Evolutionary conservation across 2,888 invertebrate species (phyloP), one percentile per base, ranked within the genome.

Genomic region (Erannis defoliaria): DNA sequence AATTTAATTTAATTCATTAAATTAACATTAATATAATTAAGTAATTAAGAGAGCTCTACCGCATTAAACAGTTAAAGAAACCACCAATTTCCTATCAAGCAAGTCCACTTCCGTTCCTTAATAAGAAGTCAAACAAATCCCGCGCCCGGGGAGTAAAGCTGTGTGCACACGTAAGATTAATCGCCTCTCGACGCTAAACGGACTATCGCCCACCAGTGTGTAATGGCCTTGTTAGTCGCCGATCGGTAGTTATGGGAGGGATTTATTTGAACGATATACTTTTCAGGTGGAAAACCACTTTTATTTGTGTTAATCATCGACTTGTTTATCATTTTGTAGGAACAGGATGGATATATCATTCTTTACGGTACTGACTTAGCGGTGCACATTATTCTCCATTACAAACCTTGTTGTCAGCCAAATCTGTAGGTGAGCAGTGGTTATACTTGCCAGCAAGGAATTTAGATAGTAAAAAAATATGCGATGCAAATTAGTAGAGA

Each of bases 101-200:
- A 42, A 54, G 31, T 12, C 31, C 26, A 45, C 50, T 51, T 46
- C 51, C 42, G 14, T 29, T 14, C 48, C 51, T 29, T 61, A 61
- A 57, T 62, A 40, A 23, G 56, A 63, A 67, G 64, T 69, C 46
- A 62, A 68, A 59, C 56, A 67, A 59, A 57, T 50, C 38, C 57
- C 29, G 9, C 26, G n/a, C 23, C 48, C 48, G 18, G 33, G 23
- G 50, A 50, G 62, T 59, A 53, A 55, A 59, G 64, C 61, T 64
- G 66, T 62, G 62, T 67, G 66, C 55, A 65, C 66, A 66, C 68
- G 64, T 62, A 53, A 68, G 70, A 68, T 71, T 66, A 67, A 71
- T 67, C 53, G 61, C 61, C 49, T 33, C 57, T 64, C 49, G 53
- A 61, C 26, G 26, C 62, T 62, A 56, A 66, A 56, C 53, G 55